Percentiles rank a stretch among this genome's conserved stretches.
These are phyloP conservation scores for Tetragonisca angustula DNA, from an alignment of 2,888 invertebrate species.

Conservation along the genomic window DNA sequence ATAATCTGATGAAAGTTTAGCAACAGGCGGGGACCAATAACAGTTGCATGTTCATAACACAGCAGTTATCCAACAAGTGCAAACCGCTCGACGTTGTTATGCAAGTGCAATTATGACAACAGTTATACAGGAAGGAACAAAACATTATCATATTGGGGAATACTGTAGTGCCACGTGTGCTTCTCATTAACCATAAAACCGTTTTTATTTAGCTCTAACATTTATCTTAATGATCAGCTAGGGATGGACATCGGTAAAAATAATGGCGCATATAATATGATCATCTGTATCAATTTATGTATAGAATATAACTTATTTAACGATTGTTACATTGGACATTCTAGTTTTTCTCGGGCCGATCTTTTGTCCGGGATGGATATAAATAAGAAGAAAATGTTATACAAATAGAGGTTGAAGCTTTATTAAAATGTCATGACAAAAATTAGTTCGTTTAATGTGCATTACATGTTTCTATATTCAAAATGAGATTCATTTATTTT, in stretches of 20 bases:
- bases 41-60: not conserved
- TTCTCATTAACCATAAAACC: not conserved
- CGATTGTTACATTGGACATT: too few species aligned
- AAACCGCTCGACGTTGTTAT: not conserved
- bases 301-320: too few species aligned
- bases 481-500: too few species aligned
- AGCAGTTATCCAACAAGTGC: not conserved
- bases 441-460: too few species aligned
- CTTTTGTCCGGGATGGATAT: too few species aligned
- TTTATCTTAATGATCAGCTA: slow-evolving; percentile 5
- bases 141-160: not conserved
- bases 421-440: too few species aligned
- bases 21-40: slow-evolving; percentile 14
- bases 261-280: too few species aligned
- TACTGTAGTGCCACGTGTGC: not conserved
- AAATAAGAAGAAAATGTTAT: too few species aligned
- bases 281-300: too few species aligned
- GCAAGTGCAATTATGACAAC: not conserved
- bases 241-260: not conserved
- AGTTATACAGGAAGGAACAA: slow-evolving; percentile 9
- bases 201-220: not conserved
- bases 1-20: not conserved
- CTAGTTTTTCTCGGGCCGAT: too few species aligned
- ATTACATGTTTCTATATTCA: too few species aligned
- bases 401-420: too few species aligned